A percentile compares a stretch with the other conserved stretches of the same genome.
phyloP scores from a whole-genome alignment of 2,113 vertebrate genomes.

The Solea senegalensis region DNA sequence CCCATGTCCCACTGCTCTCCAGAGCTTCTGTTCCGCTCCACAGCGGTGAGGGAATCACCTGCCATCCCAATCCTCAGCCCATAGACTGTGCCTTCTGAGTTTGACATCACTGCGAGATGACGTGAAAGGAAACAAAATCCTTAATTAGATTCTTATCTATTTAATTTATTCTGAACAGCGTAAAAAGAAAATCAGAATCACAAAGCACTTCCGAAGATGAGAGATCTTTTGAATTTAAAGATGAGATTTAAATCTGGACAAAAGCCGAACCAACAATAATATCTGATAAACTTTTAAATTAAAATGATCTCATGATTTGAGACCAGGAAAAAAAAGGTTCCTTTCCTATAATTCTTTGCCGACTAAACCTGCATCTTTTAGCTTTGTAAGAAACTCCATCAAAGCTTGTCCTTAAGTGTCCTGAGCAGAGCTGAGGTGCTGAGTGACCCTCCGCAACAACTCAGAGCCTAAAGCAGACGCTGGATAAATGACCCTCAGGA shows the following conservation, averaged over 20 bases:
- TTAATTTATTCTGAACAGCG: too few relatives aligned
- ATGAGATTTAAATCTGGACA: too few relatives aligned
- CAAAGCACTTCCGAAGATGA: too few relatives aligned
- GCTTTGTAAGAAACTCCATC: constrained; percentile 33
- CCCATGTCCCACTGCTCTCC: constrained; percentile 79
- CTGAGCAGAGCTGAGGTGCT: constrained; percentile 20
- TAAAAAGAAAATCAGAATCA: too few relatives aligned
- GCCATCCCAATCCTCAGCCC: constrained; percentile 70
- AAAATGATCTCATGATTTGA: background rate
- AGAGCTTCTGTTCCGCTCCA: constrained; percentile 77
- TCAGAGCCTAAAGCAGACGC: constrained; percentile 39
- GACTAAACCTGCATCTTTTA: constrained; percentile 27
- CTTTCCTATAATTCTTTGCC: background rate
- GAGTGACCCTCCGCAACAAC: background rate
- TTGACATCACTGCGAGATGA: constrained; percentile 60
- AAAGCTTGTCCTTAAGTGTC: background rate
- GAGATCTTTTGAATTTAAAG: too few relatives aligned
- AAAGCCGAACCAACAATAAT: too few relatives aligned
- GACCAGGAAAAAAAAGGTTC: constrained; percentile 3
- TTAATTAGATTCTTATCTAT: too few relatives aligned
- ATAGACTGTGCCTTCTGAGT: constrained; percentile 54
- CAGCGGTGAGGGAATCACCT: constrained; percentile 74
- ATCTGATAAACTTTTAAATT: too few relatives aligned
- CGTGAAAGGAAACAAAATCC: too few relatives aligned
- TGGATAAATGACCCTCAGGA: constrained; percentile 45